Evolutionary conservation across 2,113 vertebrate species (phyloP).

Genomic region (Sphaerodactylus townsendi): DNA sequence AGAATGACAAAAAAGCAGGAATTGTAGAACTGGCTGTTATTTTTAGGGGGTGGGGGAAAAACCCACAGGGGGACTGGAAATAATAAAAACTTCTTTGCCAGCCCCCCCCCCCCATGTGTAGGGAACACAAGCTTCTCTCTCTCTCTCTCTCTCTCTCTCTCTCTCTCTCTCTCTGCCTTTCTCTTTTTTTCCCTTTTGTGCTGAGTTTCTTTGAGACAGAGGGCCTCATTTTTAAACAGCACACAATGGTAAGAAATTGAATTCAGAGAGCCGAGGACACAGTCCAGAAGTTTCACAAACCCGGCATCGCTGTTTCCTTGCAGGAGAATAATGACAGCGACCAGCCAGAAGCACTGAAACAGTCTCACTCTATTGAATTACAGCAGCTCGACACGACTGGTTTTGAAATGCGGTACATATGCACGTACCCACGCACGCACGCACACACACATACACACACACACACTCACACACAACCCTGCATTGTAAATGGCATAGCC

Average conservation of each 20-base stretch:
- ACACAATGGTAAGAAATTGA: conserved; percentile 70
- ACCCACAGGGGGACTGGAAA: background rate
- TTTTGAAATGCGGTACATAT: conserved; percentile 69
- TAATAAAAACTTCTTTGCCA: background rate
- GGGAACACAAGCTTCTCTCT: background rate
- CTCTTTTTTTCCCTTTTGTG: background rate
- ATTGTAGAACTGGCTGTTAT: background rate
- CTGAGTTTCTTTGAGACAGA: conserved; percentile 23
- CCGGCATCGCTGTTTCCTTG: conserved; percentile 58
- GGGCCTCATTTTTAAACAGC: conserved; percentile 30
- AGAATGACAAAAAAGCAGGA: background rate
- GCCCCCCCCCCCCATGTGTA: too few relatives aligned
- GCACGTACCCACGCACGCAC: too few relatives aligned
- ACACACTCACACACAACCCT: background rate
- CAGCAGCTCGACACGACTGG: conserved; percentile 66
- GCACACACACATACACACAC: too few relatives aligned
- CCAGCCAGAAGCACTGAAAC: conserved; percentile 46
- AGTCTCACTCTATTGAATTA: conserved; percentile 72
- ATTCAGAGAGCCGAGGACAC: conserved; percentile 71
- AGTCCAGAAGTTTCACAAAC: conserved; percentile 72
- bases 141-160: fast-evolving
- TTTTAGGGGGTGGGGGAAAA: background rate
- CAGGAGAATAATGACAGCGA: conserved; percentile 69
- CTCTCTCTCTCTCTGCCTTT: fast-evolving
- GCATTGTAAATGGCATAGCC: conserved; percentile 7